Evolutionary conservation across 1,140 invertebrate species (phyloP).

Genomic region (Nomia melanderi): DNA sequence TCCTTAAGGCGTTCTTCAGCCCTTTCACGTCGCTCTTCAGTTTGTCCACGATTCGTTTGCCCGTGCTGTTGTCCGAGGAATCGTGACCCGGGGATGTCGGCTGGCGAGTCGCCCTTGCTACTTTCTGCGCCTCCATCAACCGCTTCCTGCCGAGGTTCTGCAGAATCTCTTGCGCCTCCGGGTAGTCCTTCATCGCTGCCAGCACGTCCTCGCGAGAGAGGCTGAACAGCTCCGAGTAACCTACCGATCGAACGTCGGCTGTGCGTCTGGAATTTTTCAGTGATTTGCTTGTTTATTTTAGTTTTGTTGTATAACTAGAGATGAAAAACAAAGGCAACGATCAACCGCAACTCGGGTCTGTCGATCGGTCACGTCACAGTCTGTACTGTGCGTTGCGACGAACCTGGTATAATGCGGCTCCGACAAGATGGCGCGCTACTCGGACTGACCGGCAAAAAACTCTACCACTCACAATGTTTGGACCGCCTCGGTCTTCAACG

Average conservation of each 20-base stretch:
- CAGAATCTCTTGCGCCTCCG: conserved; percentile 96
- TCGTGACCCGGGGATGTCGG: conserved; percentile 78
- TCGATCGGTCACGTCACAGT: too few species aligned
- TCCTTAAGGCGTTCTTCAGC: conserved; percentile 85
- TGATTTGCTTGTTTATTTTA: too few species aligned
- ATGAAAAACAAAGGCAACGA: too few species aligned
- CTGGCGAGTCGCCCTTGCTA: conserved; percentile 65
- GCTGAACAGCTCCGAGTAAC: conserved; percentile 97
- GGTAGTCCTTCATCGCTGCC: conserved; percentile 97
- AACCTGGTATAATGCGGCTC: too few species aligned
- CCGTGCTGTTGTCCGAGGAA: conserved; percentile 85
- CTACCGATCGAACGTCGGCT: conserved; percentile 96
- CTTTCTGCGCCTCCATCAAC: conserved; percentile 88
- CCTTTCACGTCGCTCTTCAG: conserved; percentile 91
- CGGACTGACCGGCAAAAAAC: too few species aligned
- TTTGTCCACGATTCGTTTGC: conserved; percentile 90
- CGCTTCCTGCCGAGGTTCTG: conserved; percentile 92
- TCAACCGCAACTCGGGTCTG: too few species aligned
- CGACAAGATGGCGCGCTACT: too few species aligned
- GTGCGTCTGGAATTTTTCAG: conserved; percentile 87
- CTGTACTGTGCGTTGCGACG: too few species aligned
- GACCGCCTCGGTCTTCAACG: too few species aligned
- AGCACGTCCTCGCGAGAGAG: conserved; percentile 97
- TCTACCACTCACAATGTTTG: too few species aligned
- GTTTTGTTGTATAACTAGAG: too few species aligned